phyloP scores from a whole-genome alignment of 2,113 vertebrate genomes.

The Dicentrarchus labrax region DNA sequence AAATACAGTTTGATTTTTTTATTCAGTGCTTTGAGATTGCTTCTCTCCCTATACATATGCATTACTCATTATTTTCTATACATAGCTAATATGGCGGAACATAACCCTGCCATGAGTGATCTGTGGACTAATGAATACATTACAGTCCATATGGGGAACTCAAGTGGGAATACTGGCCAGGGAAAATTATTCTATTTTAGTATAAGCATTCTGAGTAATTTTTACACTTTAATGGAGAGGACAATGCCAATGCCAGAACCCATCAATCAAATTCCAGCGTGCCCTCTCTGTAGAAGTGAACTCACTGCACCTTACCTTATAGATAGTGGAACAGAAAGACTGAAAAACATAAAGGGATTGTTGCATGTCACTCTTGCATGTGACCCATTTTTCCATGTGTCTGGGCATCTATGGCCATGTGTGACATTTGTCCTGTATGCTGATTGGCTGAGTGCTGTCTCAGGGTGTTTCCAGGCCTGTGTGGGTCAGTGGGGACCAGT shows the following conservation, averaged over 20 bases:
- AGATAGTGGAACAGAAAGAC: too few relatives aligned
- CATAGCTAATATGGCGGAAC: conserved; percentile 59
- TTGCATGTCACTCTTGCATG: conserved; percentile 23
- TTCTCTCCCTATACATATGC: conserved; percentile 44
- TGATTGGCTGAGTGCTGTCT: conserved; percentile 64
- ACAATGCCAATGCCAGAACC: conserved; percentile 62
- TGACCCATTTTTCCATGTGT: conserved; percentile 65
- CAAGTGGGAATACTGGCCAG: conserved; percentile 56
- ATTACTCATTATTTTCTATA: conserved; percentile 68
- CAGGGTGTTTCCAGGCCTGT: conserved; percentile 60
- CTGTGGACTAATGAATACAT: conserved; percentile 61
- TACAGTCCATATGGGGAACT: conserved; percentile 42
- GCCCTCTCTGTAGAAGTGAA: conserved; percentile 34
- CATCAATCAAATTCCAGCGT: conserved; percentile 54
- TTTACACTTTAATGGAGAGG: conserved; percentile 64
- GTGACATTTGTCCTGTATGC: conserved; percentile 54
- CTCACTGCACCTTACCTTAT: conserved; percentile 18
- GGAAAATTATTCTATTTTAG: conserved; percentile 54
- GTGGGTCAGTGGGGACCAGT: conserved; percentile 52
- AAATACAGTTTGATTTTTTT: conserved; percentile 10
- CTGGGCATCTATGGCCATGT: conserved; percentile 27
- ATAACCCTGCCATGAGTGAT: conserved; percentile 64
- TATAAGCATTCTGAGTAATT: conserved; percentile 36
- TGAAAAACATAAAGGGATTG: background rate
- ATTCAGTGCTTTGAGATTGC: conserved; percentile 19